These are phyloP conservation scores for Barnardius zonarius DNA, from an alignment of 2,113 vertebrate species.

Conservation along the genomic window DNA sequence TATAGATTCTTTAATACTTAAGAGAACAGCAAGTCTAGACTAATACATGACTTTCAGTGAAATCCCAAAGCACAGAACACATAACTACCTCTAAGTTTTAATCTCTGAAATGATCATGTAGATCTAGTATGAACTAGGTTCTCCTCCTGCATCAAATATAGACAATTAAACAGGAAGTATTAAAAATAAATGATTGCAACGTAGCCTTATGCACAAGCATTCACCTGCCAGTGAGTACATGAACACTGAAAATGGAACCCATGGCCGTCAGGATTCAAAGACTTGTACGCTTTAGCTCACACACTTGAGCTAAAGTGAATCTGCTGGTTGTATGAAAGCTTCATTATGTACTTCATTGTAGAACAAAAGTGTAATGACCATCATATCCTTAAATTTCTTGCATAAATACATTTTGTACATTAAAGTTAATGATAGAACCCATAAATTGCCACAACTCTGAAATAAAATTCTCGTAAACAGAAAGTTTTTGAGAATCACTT, in stretches of 20 bases:
- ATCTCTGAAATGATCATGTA: neutral
- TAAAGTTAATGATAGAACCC: neutral
- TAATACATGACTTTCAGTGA: neutral
- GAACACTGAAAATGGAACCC: neutral
- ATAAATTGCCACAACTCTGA: neutral
- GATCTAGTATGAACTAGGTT: neutral
- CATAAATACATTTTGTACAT: neutral
- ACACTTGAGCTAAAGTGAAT: neutral
- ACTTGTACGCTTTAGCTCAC: neutral
- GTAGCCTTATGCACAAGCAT: neutral
- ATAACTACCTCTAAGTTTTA: neutral
- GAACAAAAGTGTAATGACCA: neutral
- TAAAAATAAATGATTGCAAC: neutral
- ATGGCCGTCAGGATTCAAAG: neutral
- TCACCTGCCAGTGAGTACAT: neutral
- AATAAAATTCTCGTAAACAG: neutral
- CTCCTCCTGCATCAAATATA: neutral
- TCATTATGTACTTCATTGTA: neutral
- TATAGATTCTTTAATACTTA: neutral
- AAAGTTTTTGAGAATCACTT: neutral
- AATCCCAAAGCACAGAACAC: neutral
- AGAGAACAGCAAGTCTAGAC: neutral
- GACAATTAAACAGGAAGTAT: neutral
- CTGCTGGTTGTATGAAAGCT: neutral
- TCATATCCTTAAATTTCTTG: neutral